Evolutionary conservation across 2,113 vertebrate species (phyloP).

Genomic region (Sphaerodactylus townsendi): DNA sequence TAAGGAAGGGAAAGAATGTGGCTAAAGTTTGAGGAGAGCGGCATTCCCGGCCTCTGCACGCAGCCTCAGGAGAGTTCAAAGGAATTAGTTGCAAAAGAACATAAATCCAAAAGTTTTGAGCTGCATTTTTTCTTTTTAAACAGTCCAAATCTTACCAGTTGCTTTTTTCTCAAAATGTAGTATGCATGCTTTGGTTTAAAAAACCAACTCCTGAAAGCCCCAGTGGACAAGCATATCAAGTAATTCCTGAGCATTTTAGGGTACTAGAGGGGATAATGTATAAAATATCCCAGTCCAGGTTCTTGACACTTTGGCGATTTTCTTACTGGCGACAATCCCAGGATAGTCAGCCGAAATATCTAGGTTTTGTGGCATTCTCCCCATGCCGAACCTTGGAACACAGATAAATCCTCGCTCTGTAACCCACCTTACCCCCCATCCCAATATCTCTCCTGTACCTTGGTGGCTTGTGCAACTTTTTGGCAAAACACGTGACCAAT

Average conservation of each 20-base stretch:
- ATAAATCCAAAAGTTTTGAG: not conserved
- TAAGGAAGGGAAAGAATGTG: slow-evolving; percentile 57
- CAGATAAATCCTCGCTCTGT: no score
- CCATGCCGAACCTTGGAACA: no score
- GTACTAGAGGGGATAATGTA: not conserved
- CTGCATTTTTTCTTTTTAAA: no score
- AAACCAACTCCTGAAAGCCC: not conserved
- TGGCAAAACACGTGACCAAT: no score
- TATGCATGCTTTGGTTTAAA: not conserved
- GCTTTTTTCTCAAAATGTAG: not conserved
- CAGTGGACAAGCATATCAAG: not conserved
- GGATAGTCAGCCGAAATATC: no score
- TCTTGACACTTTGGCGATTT: not conserved
- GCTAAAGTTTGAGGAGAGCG: slow-evolving; percentile 17
- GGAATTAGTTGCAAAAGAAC: slow-evolving; percentile 5
- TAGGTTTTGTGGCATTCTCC: no score
- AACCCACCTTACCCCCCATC: no score
- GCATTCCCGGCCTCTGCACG: slow-evolving; percentile 19
- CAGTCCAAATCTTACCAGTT: not conserved
- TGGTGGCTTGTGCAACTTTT: no score
- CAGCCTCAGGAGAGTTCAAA: slow-evolving; percentile 1
- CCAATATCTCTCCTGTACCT: no score
- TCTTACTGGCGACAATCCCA: no score
- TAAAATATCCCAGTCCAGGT: not conserved
- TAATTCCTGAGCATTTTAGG: not conserved